Evolutionary conservation across 2,113 vertebrate species (phyloP).

Genomic region (Cyphomyrus plagiostoma): DNA sequence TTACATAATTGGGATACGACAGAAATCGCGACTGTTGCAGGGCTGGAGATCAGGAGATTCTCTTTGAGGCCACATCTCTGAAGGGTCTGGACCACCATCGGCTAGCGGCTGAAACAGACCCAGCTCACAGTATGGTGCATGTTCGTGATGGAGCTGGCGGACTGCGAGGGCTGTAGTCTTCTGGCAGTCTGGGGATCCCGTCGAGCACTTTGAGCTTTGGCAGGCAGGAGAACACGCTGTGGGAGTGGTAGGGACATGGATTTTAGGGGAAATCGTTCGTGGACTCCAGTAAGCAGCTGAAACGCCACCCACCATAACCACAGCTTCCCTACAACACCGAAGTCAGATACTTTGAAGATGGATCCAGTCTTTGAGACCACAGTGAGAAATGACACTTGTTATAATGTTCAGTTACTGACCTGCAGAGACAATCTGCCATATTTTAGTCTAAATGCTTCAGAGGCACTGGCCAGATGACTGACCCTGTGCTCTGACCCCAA

Average conservation of each 20-base stretch:
- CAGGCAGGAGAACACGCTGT: conserved; percentile 85
- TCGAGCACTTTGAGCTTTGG: conserved; percentile 89
- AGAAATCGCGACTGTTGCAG: not conserved
- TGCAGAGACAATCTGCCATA: not conserved
- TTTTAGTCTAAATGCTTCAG: not conserved
- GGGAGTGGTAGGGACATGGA: conserved; percentile 31
- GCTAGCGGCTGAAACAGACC: not conserved
- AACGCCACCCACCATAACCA: not conserved
- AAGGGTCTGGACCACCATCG: not conserved
- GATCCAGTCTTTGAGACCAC: not conserved
- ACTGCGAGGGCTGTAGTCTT: conserved; percentile 62
- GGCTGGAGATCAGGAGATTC: not conserved
- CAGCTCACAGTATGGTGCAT: conserved; percentile 70
- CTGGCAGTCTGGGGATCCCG: conserved; percentile 79
- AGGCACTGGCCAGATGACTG: not conserved
- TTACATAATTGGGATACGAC: not conserved
- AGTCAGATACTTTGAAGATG: not conserved
- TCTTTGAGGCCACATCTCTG: not conserved
- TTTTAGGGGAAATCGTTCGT: not conserved
- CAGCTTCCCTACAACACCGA: not conserved
- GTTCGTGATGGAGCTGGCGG: conserved; percentile 59
- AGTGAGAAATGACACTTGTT: not conserved
- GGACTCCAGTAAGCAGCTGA: not conserved
- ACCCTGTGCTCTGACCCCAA: not conserved
- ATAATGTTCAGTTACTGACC: not conserved